Conservation (phyloP, 2,797 vertebrate species). For the Martes flavigula region DNA sequence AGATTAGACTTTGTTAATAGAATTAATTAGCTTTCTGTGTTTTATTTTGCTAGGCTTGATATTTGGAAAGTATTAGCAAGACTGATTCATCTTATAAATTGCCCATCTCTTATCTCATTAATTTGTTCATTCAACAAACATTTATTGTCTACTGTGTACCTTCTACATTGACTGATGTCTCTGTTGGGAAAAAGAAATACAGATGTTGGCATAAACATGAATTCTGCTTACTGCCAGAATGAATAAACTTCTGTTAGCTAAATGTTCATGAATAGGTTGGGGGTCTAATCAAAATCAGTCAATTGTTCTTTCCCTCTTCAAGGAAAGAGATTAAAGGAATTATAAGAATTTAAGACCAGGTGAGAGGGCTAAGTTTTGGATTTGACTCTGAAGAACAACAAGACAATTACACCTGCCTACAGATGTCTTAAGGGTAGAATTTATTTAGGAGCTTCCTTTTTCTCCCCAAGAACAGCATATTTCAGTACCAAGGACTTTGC, state of each 20-base stretch:
- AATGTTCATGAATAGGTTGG: not conserved
- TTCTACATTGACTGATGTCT: not conserved
- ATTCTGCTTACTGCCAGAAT: not conserved
- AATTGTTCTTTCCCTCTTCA: not conserved
- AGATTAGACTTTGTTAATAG: not conserved
- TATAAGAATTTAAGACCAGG: not conserved
- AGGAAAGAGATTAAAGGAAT: not conserved
- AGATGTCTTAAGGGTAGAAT: not conserved
- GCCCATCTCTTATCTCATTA: constrained; percentile 14
- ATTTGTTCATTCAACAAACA: not conserved
- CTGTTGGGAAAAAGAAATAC: not conserved
- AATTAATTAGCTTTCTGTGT: constrained; percentile 18
- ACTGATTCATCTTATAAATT: constrained; percentile 25
- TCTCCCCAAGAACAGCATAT: not conserved
- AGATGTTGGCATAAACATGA: not conserved
- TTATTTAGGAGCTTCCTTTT: not conserved
- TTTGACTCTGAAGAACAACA: not conserved
- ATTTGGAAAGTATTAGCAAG: constrained; percentile 36
- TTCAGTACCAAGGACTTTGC: not conserved
- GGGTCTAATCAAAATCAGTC: not conserved
- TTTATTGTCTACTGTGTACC: not conserved
- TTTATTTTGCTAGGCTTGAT: constrained; percentile 3
- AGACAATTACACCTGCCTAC: not conserved
- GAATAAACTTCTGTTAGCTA: constrained; percentile 17
- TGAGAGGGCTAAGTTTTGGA: not conserved